Percentiles rank a stretch among this genome's conserved stretches.
phyloP scores from a whole-genome alignment of 2,888 invertebrate species.

The Labia minor region DNA sequence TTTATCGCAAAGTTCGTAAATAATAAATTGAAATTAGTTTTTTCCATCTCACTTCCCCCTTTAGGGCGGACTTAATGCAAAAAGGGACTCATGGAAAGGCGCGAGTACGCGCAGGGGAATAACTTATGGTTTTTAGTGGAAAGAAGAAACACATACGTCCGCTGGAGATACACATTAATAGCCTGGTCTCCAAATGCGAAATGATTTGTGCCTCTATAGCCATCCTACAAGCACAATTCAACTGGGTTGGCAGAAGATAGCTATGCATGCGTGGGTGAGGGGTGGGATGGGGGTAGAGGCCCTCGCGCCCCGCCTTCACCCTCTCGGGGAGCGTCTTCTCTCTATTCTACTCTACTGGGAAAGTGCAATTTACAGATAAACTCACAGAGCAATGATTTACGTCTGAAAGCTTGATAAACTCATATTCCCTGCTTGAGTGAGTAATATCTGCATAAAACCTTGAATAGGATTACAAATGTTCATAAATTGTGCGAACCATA shows the following conservation, averaged over 20 bases:
- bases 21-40: conserved; percentile 37
- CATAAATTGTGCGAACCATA: conserved; percentile 41
- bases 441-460: conserved; percentile 42
- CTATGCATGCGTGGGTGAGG: conserved; percentile 19
- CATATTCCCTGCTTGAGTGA: conserved; percentile 42
- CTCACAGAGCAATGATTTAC: conserved; percentile 51
- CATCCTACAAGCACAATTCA: conserved; percentile 19
- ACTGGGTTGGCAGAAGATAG: conserved; percentile 15
- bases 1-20: conserved; percentile 37
- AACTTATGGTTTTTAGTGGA: conserved; percentile 23
- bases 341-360: conserved; percentile 36
- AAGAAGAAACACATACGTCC: conserved; percentile 25
- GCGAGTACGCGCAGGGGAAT: conserved; percentile 20
- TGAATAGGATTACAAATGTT: conserved; percentile 42
- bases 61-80: conserved; percentile 18
- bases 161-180: conserved; percentile 25
- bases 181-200: conserved; percentile 27
- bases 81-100: conserved; percentile 8
- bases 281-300: conserved; percentile 22
- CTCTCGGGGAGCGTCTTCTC: conserved; percentile 25
- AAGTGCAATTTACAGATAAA: conserved; percentile 58
- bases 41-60: conserved; percentile 30
- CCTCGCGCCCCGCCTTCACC: conserved; percentile 22
- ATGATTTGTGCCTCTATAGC: conserved; percentile 25
- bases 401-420: conserved; percentile 50